Conservation (phyloP, 2,888 invertebrate genomes). For the Carpatolechia fugitivella region DNA sequence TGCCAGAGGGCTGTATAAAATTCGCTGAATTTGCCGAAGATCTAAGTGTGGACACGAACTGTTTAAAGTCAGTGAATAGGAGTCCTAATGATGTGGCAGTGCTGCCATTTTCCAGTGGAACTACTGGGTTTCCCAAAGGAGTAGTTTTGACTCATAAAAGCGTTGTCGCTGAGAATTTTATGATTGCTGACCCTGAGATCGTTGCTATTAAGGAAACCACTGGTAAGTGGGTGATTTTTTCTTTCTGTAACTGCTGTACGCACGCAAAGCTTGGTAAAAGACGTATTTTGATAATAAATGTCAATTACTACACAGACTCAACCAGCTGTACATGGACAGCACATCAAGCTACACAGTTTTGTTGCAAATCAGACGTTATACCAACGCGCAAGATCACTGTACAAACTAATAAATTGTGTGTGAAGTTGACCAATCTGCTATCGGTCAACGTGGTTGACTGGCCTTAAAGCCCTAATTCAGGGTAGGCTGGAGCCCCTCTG, state of each 20-base stretch:
- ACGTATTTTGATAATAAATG: no score
- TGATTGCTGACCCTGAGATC: constrained; percentile 59
- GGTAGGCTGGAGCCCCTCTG: no score
- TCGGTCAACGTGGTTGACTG: no score
- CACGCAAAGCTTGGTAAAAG: neutral
- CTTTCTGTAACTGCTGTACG: neutral
- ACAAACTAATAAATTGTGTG: no score
- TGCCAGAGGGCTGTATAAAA: constrained; percentile 81
- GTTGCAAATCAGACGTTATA: no score
- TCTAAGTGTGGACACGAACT: constrained; percentile 69
- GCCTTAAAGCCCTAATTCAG: no score
- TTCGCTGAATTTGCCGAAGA: constrained; percentile 82
- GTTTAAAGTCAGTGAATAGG: constrained; percentile 63
- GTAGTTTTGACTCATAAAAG: constrained; percentile 83
- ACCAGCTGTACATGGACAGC: no score
- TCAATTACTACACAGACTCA: no score
- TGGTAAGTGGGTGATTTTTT: constrained; percentile 39
- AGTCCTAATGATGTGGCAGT: constrained; percentile 81
- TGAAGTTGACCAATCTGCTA: no score
- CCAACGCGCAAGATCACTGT: no score
- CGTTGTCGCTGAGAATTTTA: constrained; percentile 69
- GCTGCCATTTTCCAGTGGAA: constrained; percentile 92
- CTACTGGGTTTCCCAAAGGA: constrained; percentile 90
- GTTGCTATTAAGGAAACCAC: constrained; percentile 57
- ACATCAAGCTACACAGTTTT: no score